Evolutionary conservation across 2,113 vertebrate genomes (phyloP).

Genomic region (Notarius lentiginosus): DNA sequence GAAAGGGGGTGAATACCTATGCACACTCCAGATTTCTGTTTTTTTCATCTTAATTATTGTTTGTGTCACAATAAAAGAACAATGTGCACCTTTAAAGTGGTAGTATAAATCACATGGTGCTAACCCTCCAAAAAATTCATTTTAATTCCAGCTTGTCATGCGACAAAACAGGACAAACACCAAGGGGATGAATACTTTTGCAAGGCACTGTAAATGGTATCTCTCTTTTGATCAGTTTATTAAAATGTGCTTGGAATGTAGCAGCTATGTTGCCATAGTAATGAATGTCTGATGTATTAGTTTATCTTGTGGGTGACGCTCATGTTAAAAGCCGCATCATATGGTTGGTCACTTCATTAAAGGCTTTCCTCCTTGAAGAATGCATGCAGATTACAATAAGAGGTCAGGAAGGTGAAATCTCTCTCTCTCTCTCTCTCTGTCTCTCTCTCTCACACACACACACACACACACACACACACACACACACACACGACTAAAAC

Average conservation of each 20-base stretch:
- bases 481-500: slow-evolving; percentile 24
- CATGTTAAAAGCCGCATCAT: slow-evolving; percentile 39
- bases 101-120: no score
- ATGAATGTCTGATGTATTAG: slow-evolving; percentile 31
- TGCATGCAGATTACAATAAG: not conserved
- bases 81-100: no score
- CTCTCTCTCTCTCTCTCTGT: slow-evolving; percentile 15
- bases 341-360: slow-evolving; percentile 38
- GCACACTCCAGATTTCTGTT: no score
- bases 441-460: slow-evolving; percentile 34
- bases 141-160: no score
- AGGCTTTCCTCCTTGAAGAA: not conserved
- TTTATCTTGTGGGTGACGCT: slow-evolving; percentile 29
- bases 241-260: slow-evolving; percentile 33
- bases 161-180: no score
- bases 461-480: slow-evolving; percentile 27
- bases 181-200: not conserved
- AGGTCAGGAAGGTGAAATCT: slow-evolving; percentile 17
- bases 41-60: no score
- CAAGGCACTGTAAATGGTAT: slow-evolving; percentile 21
- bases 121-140: no score
- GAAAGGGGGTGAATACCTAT: no score
- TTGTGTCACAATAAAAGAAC: no score
- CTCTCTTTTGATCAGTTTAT: slow-evolving; percentile 27
- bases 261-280: slow-evolving; percentile 43